Conservation (phyloP, 1,140 invertebrate species). For the Pogonomyrmex barbatus region DNA sequence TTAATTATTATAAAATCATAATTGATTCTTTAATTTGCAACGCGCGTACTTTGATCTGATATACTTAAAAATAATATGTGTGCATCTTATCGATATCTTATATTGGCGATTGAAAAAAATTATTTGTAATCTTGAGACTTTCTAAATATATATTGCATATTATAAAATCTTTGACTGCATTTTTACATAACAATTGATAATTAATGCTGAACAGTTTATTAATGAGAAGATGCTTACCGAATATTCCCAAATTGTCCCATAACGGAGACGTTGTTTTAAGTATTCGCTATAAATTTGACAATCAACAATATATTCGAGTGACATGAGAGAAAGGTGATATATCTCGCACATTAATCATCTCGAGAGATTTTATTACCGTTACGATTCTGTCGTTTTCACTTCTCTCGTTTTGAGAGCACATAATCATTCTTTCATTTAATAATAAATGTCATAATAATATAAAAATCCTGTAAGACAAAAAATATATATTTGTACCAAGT, state of each 20-base stretch:
- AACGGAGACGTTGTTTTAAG: background rate
- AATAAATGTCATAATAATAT: background rate
- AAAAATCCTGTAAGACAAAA: conserved; percentile 8
- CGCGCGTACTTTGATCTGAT: background rate
- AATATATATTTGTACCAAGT: background rate
- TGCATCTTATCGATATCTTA: conserved; percentile 22
- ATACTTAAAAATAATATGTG: conserved; percentile 16
- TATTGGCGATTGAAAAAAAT: background rate
- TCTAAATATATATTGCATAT: background rate
- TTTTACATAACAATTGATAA: background rate
- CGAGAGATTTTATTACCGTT: conserved; percentile 37
- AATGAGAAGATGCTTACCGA: background rate
- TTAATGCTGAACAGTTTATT: background rate
- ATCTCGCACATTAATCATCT: conserved; percentile 50
- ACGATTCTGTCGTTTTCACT: background rate
- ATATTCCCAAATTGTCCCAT: conserved; percentile 17
- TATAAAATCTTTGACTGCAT: too few species aligned
- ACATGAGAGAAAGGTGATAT: conserved; percentile 21
- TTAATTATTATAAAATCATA: conserved; percentile 11
- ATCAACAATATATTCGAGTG: conserved; percentile 33
- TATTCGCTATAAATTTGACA: conserved; percentile 25
- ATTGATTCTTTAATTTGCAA: background rate
- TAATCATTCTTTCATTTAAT: conserved; percentile 19
- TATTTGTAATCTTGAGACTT: background rate
- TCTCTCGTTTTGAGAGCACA: too few species aligned